phyloP scores from a whole-genome alignment of 2,797 vertebrate species.

The Darevskia mixta region DNA sequence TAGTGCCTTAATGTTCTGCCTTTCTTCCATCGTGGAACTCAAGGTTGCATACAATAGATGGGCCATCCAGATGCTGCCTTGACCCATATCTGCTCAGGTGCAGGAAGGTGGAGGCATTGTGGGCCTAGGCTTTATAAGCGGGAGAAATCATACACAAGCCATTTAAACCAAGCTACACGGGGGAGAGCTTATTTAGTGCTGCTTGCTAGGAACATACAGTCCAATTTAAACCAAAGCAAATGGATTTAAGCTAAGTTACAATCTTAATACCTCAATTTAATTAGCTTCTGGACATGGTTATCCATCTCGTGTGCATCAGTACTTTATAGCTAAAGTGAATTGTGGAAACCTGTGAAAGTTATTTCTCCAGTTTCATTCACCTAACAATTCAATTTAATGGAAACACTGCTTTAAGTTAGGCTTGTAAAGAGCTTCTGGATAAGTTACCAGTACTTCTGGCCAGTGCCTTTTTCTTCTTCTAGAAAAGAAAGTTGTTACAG shows the following conservation, averaged over 20 bases:
- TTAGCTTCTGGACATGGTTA: slow-evolving; percentile 2
- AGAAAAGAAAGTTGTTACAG: no score
- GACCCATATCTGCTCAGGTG: not conserved
- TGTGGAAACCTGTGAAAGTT: not conserved
- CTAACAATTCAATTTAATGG: not conserved
- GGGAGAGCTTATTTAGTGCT: not conserved
- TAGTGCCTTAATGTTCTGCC: not conserved
- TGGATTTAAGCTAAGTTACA: slow-evolving; percentile 11
- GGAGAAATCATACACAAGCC: not conserved
- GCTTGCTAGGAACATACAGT: not conserved
- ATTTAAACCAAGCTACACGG: not conserved
- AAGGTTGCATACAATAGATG: not conserved
- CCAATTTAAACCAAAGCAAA: slow-evolving; percentile 2
- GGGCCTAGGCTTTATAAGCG: no score
- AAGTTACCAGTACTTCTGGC: not conserved
- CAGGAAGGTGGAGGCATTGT: not conserved
- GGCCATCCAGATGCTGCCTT: no score
- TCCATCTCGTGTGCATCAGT: not conserved
- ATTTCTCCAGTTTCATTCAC: not conserved
- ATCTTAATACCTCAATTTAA: not conserved
- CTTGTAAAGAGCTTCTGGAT: not conserved
- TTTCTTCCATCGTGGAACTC: not conserved
- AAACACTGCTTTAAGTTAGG: not conserved
- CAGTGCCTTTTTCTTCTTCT: no score
- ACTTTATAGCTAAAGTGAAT: not conserved